Evolutionary conservation across 2,113 vertebrate genomes (phyloP).

Genomic region (Steatornis caripensis): DNA sequence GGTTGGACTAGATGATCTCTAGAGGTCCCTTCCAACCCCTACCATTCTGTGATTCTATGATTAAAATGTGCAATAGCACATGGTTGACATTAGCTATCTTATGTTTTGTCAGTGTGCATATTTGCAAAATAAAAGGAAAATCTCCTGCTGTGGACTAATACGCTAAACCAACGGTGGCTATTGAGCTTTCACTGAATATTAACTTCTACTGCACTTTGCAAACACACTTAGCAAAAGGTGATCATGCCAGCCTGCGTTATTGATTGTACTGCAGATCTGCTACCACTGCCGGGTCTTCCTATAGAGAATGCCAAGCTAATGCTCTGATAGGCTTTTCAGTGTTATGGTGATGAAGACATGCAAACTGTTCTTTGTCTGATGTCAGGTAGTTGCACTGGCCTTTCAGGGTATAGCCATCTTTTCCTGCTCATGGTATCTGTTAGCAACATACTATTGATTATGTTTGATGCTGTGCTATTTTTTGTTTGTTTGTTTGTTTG

Average conservation of each 20-base stretch:
- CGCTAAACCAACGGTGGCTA: neutral
- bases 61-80: neutral
- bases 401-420: neutral
- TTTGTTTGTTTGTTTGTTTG: neutral
- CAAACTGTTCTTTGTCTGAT: neutral
- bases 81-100: neutral
- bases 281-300: neutral
- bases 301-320: neutral
- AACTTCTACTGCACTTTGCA: neutral
- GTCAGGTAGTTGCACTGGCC: neutral
- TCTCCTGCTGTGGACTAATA: neutral
- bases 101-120: rapidly evolving
- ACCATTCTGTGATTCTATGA: too few species aligned
- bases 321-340: neutral
- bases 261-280: neutral
- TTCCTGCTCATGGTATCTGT: neutral
- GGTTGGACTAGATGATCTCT: too few species aligned
- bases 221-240: neutral
- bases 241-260: neutral
- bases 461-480: neutral
- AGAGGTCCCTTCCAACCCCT: too few species aligned
- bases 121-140: neutral
- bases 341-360: neutral
- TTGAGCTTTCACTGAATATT: conserved; percentile 31
- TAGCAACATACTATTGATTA: neutral